Percentiles rank a stretch among this genome's conserved stretches.
Conservation (phyloP, 2,888 invertebrate species). For the Cordylochernes scorpioides region DNA sequence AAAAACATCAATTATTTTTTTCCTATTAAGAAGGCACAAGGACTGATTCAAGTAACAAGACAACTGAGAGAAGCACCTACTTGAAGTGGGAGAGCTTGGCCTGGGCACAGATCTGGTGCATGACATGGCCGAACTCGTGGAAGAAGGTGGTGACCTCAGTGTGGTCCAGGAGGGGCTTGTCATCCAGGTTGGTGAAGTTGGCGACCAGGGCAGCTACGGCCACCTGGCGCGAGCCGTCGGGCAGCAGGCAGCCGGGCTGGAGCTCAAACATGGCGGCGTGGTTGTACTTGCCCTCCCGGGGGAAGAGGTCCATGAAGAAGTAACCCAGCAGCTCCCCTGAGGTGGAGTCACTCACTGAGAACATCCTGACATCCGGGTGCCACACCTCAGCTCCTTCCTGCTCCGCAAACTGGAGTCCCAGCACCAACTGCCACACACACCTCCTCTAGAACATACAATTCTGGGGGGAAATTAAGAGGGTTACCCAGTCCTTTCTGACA, state of each 20-base stretch:
- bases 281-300: constrained; percentile 27
- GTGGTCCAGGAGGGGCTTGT: no score
- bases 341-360: neutral
- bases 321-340: constrained; percentile 23
- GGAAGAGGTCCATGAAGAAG: constrained; percentile 27
- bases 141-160: constrained; percentile 28
- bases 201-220: constrained; percentile 27
- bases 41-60: neutral
- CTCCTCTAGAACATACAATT: no score
- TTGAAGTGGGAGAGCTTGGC: constrained; percentile 23
- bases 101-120: constrained; percentile 27
- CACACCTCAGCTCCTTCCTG: constrained; percentile 22
- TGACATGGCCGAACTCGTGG: constrained; percentile 30
- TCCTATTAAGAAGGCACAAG: neutral
- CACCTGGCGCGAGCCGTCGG: constrained; percentile 20
- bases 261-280: constrained; percentile 19
- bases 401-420: constrained; percentile 23
- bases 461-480: no score
- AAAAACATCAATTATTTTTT: neutral
- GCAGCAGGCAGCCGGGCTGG: constrained; percentile 19
- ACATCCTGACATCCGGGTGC: constrained; percentile 25
- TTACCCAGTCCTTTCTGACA: no score
- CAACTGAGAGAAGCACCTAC: no score
- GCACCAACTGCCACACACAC: constrained; percentile 17
- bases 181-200: constrained; percentile 28